Base-by-base conservation (phyloP, 2,797 vertebrate species). In the Denticeps clupeoides region DNA sequence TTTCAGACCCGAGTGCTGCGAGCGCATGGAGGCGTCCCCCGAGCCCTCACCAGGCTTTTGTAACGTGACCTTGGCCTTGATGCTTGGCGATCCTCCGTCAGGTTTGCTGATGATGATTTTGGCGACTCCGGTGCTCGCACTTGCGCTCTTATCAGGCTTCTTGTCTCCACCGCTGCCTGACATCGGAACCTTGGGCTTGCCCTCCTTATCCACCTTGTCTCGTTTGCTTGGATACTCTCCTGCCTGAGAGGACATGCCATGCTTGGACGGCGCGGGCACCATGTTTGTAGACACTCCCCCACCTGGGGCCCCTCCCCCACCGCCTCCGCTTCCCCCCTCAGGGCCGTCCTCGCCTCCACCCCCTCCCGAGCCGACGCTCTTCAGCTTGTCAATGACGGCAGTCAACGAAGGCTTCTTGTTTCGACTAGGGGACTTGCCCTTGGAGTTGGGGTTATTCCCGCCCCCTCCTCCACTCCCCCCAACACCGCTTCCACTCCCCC, bases 101-200 rank as follows among this genome's bases (percentile, higher is more conserved):
- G 93, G 92, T 57, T 99, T 99, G 70, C 95, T 97, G 58, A 99
- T 99, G 55, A 99, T 99, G 22, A 99, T 97, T 80, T 97, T 99
- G 58, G 95, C 92, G 71, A 99, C 83, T 45, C 93, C 88, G 0
- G 87, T 90, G 41, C 88, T 81, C 0, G 82, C 87, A 1, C 85
- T 89, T 2, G 87, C 84, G 1, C 69, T 33, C 13, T 13, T 13
- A n/a, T n/a, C n/a, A n/a, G n/a, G 57, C 69, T 99, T 99, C 78
- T 97, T 97, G 67, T 99, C 93, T 0, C 81, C 79, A 1, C 87
- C 88, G 45, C 69, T 83, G 23, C 86, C 87, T 0, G 90, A 89
- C 48, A 89, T 86, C 0, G 89, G 88, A 46, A 88, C 85, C 68
- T 97, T 99, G 0, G 88, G 89, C 57, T 97, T 97, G 23, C 75